Percentiles rank a stretch among this genome's conserved stretches.
phyloP scores from a whole-genome alignment of 2,113 vertebrate genomes.

The Dinomys branickii region DNA sequence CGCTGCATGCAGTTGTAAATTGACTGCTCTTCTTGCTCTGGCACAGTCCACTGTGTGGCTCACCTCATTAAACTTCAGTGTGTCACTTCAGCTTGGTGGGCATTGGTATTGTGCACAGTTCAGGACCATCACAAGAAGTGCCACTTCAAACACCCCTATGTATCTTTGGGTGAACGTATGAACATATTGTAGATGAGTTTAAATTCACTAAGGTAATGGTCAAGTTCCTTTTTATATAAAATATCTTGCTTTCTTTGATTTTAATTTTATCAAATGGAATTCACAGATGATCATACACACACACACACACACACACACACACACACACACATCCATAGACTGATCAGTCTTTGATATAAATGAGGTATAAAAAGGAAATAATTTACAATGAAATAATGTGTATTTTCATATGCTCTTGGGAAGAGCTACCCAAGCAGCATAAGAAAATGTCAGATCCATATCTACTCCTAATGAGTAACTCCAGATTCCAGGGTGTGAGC shows the following conservation, averaged over 20 bases:
- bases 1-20: fast-evolving
- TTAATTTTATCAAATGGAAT: constrained; percentile 46
- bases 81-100: neutral
- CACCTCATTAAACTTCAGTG: neutral
- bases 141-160: neutral
- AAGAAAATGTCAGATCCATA: neutral
- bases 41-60: neutral
- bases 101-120: neutral
- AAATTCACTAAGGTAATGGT: neutral
- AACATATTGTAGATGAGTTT: neutral
- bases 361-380: neutral
- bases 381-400: neutral
- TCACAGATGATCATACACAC: neutral
- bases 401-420: neutral
- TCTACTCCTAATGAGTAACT: neutral
- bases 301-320: neutral
- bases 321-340: neutral
- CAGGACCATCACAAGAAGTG: neutral
- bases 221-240: neutral
- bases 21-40: neutral
- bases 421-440: neutral
- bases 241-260: constrained; percentile 21
- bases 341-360: neutral
- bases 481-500: neutral
- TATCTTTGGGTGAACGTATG: neutral